Conservation (phyloP, 2,113 vertebrate species). For the Okapia johnstoni region DNA sequence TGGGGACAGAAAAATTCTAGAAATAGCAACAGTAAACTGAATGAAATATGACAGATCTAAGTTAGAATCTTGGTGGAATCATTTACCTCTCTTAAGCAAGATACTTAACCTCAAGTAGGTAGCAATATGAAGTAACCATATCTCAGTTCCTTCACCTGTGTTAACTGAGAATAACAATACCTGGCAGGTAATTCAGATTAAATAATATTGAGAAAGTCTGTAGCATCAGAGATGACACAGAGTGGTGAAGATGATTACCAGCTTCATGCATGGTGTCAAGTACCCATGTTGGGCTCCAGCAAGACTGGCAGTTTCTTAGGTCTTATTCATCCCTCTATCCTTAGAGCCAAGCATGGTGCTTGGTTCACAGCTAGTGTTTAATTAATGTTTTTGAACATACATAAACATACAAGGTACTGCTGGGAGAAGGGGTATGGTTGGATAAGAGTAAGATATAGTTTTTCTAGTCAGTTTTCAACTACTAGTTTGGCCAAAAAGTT, state of each 20-base stretch:
- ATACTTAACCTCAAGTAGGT: not conserved
- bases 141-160: not conserved
- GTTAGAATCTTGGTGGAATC: not conserved
- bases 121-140: not conserved
- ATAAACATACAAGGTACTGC: not conserved
- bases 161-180: not conserved
- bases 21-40: not conserved
- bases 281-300: not conserved
- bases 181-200: not conserved
- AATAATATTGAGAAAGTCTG: not conserved
- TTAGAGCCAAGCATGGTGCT: not conserved
- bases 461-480: not conserved
- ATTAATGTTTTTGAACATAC: not conserved
- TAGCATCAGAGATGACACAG: not conserved
- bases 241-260: not conserved
- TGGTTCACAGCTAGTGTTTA: not conserved
- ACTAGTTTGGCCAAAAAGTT: not conserved
- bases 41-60: not conserved
- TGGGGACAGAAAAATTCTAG: not conserved
- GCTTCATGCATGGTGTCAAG: not conserved
- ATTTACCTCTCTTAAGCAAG: not conserved
- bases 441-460: not conserved
- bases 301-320: not conserved
- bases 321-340: not conserved
- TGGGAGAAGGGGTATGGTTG: not conserved